Evolutionary conservation across 2,113 vertebrate genomes (phyloP).

Genomic region (Crotophaga sulcirostris): DNA sequence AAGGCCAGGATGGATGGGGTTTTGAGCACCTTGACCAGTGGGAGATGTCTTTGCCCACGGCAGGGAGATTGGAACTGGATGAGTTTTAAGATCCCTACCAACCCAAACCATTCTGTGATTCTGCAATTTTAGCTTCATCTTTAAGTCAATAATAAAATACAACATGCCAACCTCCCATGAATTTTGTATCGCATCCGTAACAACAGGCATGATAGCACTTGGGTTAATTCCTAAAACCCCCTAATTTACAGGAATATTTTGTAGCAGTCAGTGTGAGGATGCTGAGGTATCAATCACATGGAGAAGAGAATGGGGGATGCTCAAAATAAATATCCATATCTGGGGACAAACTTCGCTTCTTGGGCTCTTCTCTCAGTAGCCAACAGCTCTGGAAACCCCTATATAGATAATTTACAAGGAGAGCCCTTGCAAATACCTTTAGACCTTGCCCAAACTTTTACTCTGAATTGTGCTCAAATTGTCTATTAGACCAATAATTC

Average conservation of each 20-base stretch:
- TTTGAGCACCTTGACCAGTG: too few species aligned
- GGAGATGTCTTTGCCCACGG: too few species aligned
- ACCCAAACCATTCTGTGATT: too few species aligned
- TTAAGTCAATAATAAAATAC: not conserved
- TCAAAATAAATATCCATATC: not conserved
- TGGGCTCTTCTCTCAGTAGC: not conserved
- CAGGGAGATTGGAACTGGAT: too few species aligned
- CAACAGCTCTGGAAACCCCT: not conserved
- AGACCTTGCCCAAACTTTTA: not conserved
- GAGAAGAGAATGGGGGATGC: not conserved
- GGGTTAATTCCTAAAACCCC: not conserved
- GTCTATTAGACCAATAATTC: not conserved
- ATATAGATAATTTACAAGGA: not conserved
- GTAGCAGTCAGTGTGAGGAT: not conserved
- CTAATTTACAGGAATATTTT: not conserved
- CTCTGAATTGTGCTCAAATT: not conserved
- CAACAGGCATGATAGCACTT: not conserved
- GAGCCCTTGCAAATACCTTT: not conserved
- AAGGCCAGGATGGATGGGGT: too few species aligned
- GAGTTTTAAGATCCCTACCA: too few species aligned
- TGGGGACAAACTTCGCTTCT: not conserved
- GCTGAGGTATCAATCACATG: not conserved
- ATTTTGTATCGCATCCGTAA: not conserved
- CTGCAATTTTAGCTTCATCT: not conserved
- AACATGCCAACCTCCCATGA: accelerated